Conservation (phyloP, 2,888 invertebrate genomes). For the Schizotus pectinicornis region DNA sequence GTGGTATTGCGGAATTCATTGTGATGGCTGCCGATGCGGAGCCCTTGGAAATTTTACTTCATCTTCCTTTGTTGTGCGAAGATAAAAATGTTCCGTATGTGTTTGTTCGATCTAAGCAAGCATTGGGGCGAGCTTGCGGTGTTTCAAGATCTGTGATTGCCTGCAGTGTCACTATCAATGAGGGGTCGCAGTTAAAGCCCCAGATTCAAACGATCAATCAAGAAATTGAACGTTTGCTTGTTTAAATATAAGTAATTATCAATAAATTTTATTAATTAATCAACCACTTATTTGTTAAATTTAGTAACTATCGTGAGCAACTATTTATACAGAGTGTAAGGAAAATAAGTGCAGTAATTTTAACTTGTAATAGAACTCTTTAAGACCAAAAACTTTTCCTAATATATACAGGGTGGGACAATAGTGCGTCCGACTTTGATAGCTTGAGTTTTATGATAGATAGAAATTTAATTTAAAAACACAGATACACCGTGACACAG, state of each 20-base stretch:
- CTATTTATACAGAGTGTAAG: too few relatives aligned
- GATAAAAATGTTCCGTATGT: constrained; percentile 99
- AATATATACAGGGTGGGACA: too few relatives aligned
- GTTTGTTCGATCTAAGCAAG: constrained; percentile 95
- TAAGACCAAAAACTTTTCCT: too few relatives aligned
- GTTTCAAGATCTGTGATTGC: constrained; percentile 96
- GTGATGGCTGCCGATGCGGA: constrained; percentile 99
- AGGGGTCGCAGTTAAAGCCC: constrained; percentile 95
- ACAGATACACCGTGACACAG: too few relatives aligned
- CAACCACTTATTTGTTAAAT: too few relatives aligned
- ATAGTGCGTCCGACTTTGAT: too few relatives aligned
- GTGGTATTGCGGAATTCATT: constrained; percentile 95
- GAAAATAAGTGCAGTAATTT: too few relatives aligned
- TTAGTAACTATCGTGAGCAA: too few relatives aligned
- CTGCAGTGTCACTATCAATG: constrained; percentile 93
- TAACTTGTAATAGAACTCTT: too few relatives aligned
- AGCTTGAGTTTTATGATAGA: too few relatives aligned
- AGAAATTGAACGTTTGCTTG: constrained; percentile 96
- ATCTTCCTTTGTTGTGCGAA: constrained; percentile 96
- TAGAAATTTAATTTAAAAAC: too few relatives aligned
- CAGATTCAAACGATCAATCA: constrained; percentile 92
- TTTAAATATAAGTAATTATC: constrained; percentile 70
- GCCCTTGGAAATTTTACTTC: constrained; percentile 95
- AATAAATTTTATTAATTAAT: too few relatives aligned
- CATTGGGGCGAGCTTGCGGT: constrained; percentile 95